A percentile compares a stretch with the other conserved stretches of the same genome.
phyloP scores from a whole-genome alignment of 2,113 vertebrate species.

The Perccottus glenii region DNA sequence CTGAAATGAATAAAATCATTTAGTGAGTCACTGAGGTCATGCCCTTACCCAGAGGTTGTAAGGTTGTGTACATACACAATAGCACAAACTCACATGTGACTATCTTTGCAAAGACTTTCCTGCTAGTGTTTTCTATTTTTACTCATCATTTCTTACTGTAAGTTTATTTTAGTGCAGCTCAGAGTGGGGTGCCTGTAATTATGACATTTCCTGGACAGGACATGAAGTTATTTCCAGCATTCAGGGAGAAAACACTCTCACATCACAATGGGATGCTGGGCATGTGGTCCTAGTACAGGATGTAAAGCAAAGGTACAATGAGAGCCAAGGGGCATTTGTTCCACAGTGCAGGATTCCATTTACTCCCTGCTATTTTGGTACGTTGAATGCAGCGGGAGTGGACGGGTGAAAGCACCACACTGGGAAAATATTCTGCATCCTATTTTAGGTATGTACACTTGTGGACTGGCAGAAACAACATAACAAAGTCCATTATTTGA shows the following conservation, averaged over 20 bases:
- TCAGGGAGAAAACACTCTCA: constrained; percentile 15
- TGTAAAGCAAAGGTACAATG: constrained; percentile 27
- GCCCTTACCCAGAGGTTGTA: too few species aligned
- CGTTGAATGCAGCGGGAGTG: constrained; percentile 18
- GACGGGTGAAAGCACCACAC: constrained; percentile 1
- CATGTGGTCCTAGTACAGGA: constrained; percentile 15
- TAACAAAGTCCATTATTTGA: constrained; percentile 4
- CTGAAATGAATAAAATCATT: too few species aligned
- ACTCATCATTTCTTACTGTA: neutral
- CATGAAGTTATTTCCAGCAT: neutral
- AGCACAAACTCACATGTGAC: too few species aligned
- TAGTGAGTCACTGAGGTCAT: too few species aligned
- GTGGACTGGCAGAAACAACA: neutral
- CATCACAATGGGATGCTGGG: constrained; percentile 23
- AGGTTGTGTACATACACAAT: too few species aligned
- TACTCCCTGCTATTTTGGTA: constrained; percentile 53
- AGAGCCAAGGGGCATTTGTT: constrained; percentile 26
- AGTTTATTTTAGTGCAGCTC: neutral
- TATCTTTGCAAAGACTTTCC: constrained; percentile 22
- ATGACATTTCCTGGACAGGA: constrained; percentile 12
- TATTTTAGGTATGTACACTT: neutral
- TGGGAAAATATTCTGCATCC: too few species aligned
- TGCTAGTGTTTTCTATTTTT: constrained; percentile 5
- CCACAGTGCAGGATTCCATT: constrained; percentile 16
- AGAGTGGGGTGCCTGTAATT: constrained; percentile 24